Evolutionary conservation across 30 jellyfish, hydroid and myxozoan species (phyloP), one percentile per base, ranked within the genome.

Genomic region (Aurelia sp.): DNA sequence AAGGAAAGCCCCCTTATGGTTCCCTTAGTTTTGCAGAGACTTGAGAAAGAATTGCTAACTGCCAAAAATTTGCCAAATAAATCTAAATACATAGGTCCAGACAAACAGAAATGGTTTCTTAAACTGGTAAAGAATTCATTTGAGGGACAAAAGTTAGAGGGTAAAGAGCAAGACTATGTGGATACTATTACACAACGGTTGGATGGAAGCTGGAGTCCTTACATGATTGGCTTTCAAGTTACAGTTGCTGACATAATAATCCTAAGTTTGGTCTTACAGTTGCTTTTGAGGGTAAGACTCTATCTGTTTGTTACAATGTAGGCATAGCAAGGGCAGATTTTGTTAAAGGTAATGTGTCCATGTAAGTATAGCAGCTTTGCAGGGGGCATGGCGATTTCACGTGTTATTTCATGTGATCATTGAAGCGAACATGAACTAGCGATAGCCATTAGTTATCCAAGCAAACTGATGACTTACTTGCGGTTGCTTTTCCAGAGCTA

Each of bases 201-300:
- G 67, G 78, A 66, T 61, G 62, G 55, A 13, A 60, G 64, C 57
- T 67, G 91, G 91, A 78, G 92, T 61, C 98, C 98, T 12, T 91
- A 68, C 65, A 81, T 91, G 31, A 84, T 41, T 91, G 98, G 94
- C n/a, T 76, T 85, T 66, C 86, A 71, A 33, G 23, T 91, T n/a
- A 91, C 98, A 60, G 50, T 91, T 8, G 91, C 93, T 13, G 98
- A 91, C 44, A 12, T 91, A 70, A 78, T 91, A 21, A 44, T 78
- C 15, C 79, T 81, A 4, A 60, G 79, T 62, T 47, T 71, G 78
- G 76, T 73, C 7, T 78, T 61, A 30, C 90, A 79, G 77, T 55
- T 86, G 52, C 58, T 91, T 48, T 62, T 21, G 5, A 41, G 64
- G 90, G 98, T 91, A 58, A 51, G 97, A 19, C 35, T 17, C n/a